Base-by-base conservation (phyloP, 2,113 vertebrate genomes). In the Lasiurus cinereus region DNA sequence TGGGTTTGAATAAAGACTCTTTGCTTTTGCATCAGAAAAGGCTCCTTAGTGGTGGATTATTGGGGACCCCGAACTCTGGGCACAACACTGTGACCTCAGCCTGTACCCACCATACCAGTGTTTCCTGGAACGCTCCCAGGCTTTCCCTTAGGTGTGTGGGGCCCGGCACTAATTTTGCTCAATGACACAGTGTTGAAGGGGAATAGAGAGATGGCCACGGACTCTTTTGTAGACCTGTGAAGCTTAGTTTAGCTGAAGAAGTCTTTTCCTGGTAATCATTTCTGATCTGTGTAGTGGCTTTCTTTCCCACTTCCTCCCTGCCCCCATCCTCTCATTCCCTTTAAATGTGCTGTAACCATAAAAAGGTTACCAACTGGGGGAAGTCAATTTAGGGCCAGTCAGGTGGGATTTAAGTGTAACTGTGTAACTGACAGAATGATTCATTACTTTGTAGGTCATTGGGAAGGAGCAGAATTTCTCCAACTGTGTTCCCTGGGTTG, bases 341-440 rank as follows among this genome's bases (percentile, higher is more conserved):
- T 69, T 73, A 70, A 66, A 69, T 59, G 67, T 29, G 56, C 52
- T 24, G 8, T 12, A 24, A 50, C 69, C 36, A 22, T 64, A 7
- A 83, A 93, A 90, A 88, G 48, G 85, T 93, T 27, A 89, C 90
- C 50, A 52, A 54, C 50, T 9, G 66, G 39, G 21, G 64, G 22
- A 43, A 80, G 73, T 46, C 67, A 46, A 46, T 85, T 94, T 80
- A 33, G 88, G 67, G 62, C 80, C 78, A 72, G 73, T 89, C 73
- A 59, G 91, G 82, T 91, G 78, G 85, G 54, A 33, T 82, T 90
- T 50, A 78, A 95, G 87, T 83, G 52, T 82, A 73, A 88, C 93
- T 74, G 50, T 94, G 94, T 33, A 90, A 36, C 72, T 95, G 94
- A 85, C 94, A 94, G 91, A n/a, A 95, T 94, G 97, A 96, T 94